Evolutionary conservation across 2,113 vertebrate genomes (phyloP).

Genomic region (Porphyrio hochstetteri): DNA sequence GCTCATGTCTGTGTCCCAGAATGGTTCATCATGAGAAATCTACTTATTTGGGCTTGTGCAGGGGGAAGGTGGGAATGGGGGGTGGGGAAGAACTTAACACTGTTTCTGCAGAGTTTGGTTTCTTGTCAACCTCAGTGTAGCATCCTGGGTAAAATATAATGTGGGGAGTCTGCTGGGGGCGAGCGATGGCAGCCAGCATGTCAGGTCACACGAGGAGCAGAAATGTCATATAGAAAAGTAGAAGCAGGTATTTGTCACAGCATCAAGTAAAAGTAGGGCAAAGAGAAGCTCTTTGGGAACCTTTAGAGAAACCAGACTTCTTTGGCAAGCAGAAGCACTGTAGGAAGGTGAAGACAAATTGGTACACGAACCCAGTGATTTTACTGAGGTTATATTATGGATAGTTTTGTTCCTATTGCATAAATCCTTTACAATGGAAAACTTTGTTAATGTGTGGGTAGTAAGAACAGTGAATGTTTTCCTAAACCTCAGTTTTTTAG

Average conservation of each 20-base stretch:
- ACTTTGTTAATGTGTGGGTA: background rate
- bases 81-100: background rate
- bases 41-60: background rate
- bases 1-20: accelerated
- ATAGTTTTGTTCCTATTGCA: background rate
- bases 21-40: background rate
- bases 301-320: background rate
- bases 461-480: background rate
- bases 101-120: background rate
- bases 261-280: background rate
- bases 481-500: background rate
- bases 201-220: accelerated
- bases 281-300: background rate
- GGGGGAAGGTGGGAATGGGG: no score
- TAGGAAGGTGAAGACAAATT: background rate
- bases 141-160: background rate
- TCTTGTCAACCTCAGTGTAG: background rate
- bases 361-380: background rate
- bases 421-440: background rate
- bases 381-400: background rate
- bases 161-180: background rate
- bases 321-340: background rate
- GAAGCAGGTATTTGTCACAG: background rate
- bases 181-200: background rate
- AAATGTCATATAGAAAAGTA: background rate